Conservation (phyloP, 2,797 vertebrate species). For the Tamandua tetradactyla region DNA sequence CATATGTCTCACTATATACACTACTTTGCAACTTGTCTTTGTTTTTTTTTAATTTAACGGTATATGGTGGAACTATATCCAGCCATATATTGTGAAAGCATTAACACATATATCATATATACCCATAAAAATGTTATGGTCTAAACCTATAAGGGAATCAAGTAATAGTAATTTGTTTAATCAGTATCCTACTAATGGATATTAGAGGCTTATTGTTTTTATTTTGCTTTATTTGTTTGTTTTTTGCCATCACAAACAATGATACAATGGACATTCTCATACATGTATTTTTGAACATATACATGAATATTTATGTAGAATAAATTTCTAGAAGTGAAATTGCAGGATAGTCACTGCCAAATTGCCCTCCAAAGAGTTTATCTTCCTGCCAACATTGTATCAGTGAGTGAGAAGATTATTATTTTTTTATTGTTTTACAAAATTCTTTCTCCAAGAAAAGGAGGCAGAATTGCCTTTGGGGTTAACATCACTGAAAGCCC, state of each 20-base stretch:
- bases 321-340: slow-evolving; percentile 10
- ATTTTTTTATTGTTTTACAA: background rate
- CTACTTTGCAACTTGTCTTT: background rate
- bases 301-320: background rate
- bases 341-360: background rate
- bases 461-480: background rate
- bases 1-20: background rate
- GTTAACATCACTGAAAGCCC: background rate
- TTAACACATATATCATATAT: background rate
- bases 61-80: background rate
- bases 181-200: background rate
- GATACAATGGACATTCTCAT: background rate
- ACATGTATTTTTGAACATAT: background rate
- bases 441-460: slow-evolving; percentile 25
- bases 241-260: background rate
- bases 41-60: slow-evolving; percentile 5
- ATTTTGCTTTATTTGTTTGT: background rate
- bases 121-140: background rate
- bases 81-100: background rate
- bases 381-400: background rate
- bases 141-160: background rate
- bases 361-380: background rate
- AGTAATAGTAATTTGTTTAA: slow-evolving; percentile 5
- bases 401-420: background rate
- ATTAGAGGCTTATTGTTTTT: background rate